These are phyloP conservation scores for Conopomorpha cramerella DNA, from an alignment of 1,140 invertebrate species.

Conservation along the genomic window DNA sequence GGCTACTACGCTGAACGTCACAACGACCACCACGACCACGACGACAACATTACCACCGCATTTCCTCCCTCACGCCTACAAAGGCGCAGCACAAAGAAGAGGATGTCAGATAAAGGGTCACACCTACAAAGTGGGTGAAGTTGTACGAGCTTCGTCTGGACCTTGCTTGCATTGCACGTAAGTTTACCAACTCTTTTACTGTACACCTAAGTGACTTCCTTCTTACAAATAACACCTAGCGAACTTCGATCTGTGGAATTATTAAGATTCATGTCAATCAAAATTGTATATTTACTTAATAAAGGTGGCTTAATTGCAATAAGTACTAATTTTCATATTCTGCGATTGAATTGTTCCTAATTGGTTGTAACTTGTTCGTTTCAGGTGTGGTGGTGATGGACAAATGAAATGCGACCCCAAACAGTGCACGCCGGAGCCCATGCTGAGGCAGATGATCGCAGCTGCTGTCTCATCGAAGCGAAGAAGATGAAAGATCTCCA, in stretches of 20 bases:
- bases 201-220: too few species aligned
- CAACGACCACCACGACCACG: conserved; percentile 82
- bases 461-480: conserved; percentile 71
- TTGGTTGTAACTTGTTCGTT: conserved; percentile 33
- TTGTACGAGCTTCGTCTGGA: conserved; percentile 81
- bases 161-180: conserved; percentile 92
- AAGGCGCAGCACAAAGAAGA: conserved; percentile 70
- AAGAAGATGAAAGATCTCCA: conserved; percentile 68
- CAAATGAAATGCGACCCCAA: conserved; percentile 93
- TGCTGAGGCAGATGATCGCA: conserved; percentile 86
- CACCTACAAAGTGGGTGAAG: conserved; percentile 82
- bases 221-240: too few species aligned
- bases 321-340: too few species aligned
- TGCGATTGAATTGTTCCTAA: too few species aligned
- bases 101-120: conserved; percentile 85
- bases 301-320: too few species aligned
- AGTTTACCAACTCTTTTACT: conserved; percentile 58
- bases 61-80: conserved; percentile 77
- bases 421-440: conserved; percentile 83
- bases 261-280: too few species aligned
- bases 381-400: conserved; percentile 84
- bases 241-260: too few species aligned
- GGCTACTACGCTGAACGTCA: conserved; percentile 76
- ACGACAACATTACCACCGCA: conserved; percentile 84
- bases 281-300: conserved; percentile 2